Conservation (phyloP, 1,140 invertebrate species). For the Orussus abietinus region DNA sequence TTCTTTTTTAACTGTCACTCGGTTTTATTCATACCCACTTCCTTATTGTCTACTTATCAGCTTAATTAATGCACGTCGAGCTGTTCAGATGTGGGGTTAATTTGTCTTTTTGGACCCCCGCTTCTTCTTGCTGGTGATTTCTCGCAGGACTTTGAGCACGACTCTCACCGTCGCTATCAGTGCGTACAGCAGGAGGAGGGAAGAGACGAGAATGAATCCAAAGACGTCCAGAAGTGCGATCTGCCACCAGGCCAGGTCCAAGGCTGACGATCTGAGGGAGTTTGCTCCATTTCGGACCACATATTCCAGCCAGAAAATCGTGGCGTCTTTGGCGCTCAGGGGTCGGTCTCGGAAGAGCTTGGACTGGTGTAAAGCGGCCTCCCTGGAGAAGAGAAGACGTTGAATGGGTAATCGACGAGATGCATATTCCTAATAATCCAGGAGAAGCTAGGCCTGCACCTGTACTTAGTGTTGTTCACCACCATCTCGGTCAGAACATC, state of each 20-base stretch:
- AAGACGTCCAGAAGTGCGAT: slow-evolving; percentile 46
- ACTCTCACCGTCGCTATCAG: not conserved
- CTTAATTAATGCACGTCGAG: too few relatives aligned
- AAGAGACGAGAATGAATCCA: not conserved
- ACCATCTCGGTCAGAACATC: slow-evolving; percentile 29
- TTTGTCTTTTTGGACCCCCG: not conserved
- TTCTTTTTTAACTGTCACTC: too few relatives aligned
- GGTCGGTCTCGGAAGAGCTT: slow-evolving; percentile 51
- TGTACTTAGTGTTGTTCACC: too few relatives aligned
- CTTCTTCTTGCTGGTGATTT: not conserved
- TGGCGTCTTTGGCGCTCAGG: slow-evolving; percentile 52
- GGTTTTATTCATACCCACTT: too few relatives aligned
- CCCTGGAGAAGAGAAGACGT: not conserved
- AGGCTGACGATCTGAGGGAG: slow-evolving; percentile 41
- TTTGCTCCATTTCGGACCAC: slow-evolving; percentile 53
- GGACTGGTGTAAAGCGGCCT: slow-evolving; percentile 38
- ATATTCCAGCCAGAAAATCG: slow-evolving; percentile 60
- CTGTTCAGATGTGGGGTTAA: slow-evolving; percentile 12
- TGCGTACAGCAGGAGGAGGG: not conserved
- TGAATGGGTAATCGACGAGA: too few relatives aligned
- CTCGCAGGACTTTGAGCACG: slow-evolving; percentile 1
- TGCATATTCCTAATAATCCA: too few relatives aligned
- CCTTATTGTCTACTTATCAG: too few relatives aligned
- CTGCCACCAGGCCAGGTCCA: slow-evolving; percentile 50
- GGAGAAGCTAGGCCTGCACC: too few relatives aligned